Conservation (phyloP, 2,797 vertebrate species). For the Sebastes oblongus region DNA sequence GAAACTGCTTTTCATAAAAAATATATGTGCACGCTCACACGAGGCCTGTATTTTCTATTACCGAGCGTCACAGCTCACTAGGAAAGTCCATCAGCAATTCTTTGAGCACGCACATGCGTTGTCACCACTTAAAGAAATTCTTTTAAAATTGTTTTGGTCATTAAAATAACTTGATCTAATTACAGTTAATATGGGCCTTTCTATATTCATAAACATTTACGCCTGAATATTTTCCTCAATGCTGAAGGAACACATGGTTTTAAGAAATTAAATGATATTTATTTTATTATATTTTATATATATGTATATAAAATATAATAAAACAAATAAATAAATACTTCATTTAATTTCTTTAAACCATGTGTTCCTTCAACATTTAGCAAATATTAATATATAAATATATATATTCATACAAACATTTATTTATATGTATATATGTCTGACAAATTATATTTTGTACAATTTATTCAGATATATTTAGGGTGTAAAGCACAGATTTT, state of each 20-base stretch:
- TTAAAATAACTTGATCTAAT: slow-evolving; percentile 30
- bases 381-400: neutral
- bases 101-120: neutral
- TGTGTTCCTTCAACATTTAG: too few relatives aligned
- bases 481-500: neutral
- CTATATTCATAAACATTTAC: neutral
- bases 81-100: slow-evolving; percentile 32
- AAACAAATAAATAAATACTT: too few relatives aligned
- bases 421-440: neutral
- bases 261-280: neutral
- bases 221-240: neutral
- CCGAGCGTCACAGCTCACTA: slow-evolving; percentile 40
- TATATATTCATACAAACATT: too few relatives aligned
- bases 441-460: neutral
- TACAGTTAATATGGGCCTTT: slow-evolving; percentile 4
- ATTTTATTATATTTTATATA: neutral
- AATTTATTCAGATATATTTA: neutral
- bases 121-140: slow-evolving; percentile 23
- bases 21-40: neutral
- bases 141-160: slow-evolving; percentile 10
- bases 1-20: slow-evolving; percentile 65
- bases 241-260: neutral
- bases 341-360: too few relatives aligned
- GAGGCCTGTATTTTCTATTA: slow-evolving; percentile 35
- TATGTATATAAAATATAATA: neutral